Conservation (phyloP, 2,888 invertebrate species). For the Tridacna crocea region DNA sequence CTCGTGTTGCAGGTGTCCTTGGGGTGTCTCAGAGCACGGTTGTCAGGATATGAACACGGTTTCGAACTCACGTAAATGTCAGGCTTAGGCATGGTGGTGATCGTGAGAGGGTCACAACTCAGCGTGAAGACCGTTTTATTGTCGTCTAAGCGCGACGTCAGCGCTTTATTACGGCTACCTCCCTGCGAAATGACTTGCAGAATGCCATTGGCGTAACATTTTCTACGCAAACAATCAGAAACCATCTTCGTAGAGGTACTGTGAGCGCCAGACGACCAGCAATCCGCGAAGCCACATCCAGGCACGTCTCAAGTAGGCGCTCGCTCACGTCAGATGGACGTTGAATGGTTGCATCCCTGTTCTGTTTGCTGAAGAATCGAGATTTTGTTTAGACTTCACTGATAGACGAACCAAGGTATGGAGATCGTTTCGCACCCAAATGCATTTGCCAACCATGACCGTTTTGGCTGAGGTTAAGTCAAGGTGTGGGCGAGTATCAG, state of each 20-base stretch:
- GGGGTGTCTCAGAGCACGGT: background rate
- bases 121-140: background rate
- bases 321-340: background rate
- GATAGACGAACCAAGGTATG: background rate
- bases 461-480: too few relatives aligned
- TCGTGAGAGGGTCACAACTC: background rate
- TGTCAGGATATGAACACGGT: background rate
- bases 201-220: background rate
- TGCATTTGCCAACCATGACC: too few relatives aligned
- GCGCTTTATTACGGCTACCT: background rate
- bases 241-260: background rate
- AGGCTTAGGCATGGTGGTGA: background rate
- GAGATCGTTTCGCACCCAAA: too few relatives aligned
- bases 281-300: background rate
- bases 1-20: background rate
- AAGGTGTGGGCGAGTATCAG: too few relatives aligned
- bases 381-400: background rate
- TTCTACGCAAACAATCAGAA: background rate
- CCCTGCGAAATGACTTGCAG: background rate
- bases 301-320: background rate
- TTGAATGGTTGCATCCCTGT: background rate
- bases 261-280: background rate
- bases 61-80: background rate
- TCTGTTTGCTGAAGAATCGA: background rate
- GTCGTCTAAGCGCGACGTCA: background rate